Percentiles rank a stretch among this genome's conserved stretches.
phyloP scores from a whole-genome alignment of 2,797 vertebrate genomes.

The Eulemur coronatus region DNA sequence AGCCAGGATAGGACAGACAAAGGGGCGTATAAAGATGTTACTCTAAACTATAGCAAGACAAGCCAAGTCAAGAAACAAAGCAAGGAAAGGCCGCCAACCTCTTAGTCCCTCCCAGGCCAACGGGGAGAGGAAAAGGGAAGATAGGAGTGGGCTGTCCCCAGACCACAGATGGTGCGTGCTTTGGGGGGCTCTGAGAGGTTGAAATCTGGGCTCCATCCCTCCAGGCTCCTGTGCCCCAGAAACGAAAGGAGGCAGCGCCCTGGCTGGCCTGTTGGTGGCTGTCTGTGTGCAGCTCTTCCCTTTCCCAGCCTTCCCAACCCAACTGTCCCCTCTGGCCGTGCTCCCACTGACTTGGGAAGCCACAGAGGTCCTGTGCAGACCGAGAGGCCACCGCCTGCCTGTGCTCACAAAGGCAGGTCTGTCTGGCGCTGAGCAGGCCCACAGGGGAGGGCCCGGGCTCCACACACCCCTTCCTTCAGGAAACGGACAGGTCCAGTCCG shows the following conservation, averaged over 20 bases:
- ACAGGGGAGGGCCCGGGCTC: background rate
- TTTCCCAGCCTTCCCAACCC: background rate
- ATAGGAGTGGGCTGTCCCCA: background rate
- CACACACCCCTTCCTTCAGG: background rate
- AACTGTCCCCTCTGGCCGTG: background rate
- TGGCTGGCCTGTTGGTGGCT: background rate
- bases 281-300: background rate
- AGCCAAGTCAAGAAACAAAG: background rate
- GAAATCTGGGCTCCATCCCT: background rate
- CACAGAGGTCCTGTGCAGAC: background rate
- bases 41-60: background rate
- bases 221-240: background rate
- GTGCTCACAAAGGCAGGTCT: constrained; percentile 53
- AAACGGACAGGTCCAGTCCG: background rate
- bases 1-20: background rate
- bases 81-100: background rate
- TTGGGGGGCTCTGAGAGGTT: background rate
- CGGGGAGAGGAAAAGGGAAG: background rate
- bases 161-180: no score
- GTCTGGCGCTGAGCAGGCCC: constrained; percentile 1
- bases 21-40: background rate
- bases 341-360: background rate
- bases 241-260: background rate
- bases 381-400: background rate
- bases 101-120: background rate